These are phyloP conservation scores for Drosophila pseudotalamancana DNA, from an alignment of 2,888 invertebrate genomes.

Conservation along the genomic window DNA sequence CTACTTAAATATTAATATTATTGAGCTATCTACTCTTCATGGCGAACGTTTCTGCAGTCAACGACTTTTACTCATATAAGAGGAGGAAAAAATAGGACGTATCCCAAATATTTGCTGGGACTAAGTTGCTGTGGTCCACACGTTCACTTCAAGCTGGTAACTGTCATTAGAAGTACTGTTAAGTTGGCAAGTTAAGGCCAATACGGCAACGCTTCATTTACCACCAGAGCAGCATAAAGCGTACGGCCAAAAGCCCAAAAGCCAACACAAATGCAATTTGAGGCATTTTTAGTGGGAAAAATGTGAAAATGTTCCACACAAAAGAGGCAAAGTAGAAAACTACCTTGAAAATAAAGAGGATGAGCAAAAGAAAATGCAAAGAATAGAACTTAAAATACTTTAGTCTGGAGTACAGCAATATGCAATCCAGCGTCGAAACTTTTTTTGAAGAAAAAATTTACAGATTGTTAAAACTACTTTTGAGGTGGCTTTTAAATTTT, in stretches of 20 bases:
- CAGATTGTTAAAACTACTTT: too few species aligned
- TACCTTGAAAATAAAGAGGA: constrained; percentile 25
- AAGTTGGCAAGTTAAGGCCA: constrained; percentile 46
- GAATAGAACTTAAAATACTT: constrained; percentile 5
- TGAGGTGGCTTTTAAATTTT: too few species aligned
- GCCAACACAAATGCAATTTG: constrained; percentile 56
- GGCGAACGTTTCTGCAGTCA: constrained; percentile 26
- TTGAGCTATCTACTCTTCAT: constrained; percentile 57
- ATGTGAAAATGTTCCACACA: constrained; percentile 15
- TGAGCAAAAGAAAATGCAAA: constrained; percentile 8
- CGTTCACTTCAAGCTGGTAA: constrained; percentile 38
- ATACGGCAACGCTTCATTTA: constrained; percentile 57
- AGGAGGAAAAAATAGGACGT: background rate
- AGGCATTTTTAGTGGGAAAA: constrained; percentile 27
- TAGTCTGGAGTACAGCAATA: constrained; percentile 8
- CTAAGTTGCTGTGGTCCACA: constrained; percentile 5
- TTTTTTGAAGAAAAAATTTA: too few species aligned
- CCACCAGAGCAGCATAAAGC: constrained; percentile 36
- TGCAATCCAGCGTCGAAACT: constrained; percentile 2
- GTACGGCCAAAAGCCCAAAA: constrained; percentile 22
- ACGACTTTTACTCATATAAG: constrained; percentile 16
- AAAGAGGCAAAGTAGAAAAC: constrained; percentile 16
- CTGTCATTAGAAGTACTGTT: constrained; percentile 51
- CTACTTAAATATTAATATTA: constrained; percentile 71
- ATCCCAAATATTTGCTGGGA: constrained; percentile 32